Base-by-base conservation (phyloP, 2,888 invertebrate genomes). In the Malachius bipustulatus region DNA sequence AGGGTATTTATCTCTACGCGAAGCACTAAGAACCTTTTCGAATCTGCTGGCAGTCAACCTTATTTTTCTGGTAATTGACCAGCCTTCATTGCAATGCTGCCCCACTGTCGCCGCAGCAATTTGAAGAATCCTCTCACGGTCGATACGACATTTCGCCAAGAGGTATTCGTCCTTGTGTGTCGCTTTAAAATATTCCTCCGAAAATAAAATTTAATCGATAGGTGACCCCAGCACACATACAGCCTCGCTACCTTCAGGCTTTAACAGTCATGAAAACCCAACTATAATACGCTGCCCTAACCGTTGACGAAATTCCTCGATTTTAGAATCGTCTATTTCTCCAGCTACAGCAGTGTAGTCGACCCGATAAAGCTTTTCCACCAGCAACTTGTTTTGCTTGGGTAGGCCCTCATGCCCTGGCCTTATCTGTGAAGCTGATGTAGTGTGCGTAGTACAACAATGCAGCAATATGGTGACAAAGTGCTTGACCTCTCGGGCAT, bases 21-120 rank as follows among this genome's bases (percentile, higher is more conserved):
- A 34, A n/a, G 39, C 41, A 12, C 19, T n/a, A 11, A 37, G 16
- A 8, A 41, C 37, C 4, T 30, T 4, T 2, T 35, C 41, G 39
- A 41, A 41, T n/a, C 39, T 34, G 16, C 41, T 41, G 6, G 34
- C 39, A 9, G 41, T 39, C 2, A 41, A 26, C 14, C 41, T 10
- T 34, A 35, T 16, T 35, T 39, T 41, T 13, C 39, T 16, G 3
- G 14, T 11, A 8, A 37, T 19, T 4, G 37, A 12, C 41, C 41
- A 40, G 14, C 16, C 11, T 30, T 36, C 34, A 41, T 41, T 39
- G 30, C 8, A 15, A 30, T 15, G 13, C 28, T 41, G 41, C 8
- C 38, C 41, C 2, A 15, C 14, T 29, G 38, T 41, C 3, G 29
- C 32, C 9, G 9, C 13, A 8, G 16, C 30, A 24, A 41, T 34